Conservation (phyloP, 2,797 vertebrate species). For the Apogon talboti region DNA sequence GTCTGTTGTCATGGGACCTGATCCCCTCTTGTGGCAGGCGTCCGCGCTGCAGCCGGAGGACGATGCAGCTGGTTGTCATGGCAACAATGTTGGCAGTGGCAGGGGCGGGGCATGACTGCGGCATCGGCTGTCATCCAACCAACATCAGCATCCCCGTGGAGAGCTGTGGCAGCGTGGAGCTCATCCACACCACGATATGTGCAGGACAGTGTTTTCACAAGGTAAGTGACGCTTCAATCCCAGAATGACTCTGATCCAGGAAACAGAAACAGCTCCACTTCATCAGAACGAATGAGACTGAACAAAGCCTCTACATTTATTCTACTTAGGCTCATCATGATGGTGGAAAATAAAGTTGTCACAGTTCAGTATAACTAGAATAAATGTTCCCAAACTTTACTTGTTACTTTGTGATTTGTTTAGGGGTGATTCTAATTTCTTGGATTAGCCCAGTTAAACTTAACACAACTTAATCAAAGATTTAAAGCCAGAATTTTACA, state of each 20-base stretch:
- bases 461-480: not conserved
- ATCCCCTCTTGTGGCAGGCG: conserved; percentile 50
- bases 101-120: conserved; percentile 79
- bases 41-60: conserved; percentile 58
- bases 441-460: not conserved
- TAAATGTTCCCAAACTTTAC: not conserved
- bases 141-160: conserved; percentile 87
- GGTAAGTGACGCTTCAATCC: conserved; percentile 72
- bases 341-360: not conserved
- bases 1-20: conserved; percentile 28
- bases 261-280: not conserved
- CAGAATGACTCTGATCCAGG: not conserved
- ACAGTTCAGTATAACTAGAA: not conserved
- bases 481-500: not conserved
- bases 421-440: not conserved
- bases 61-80: conserved; percentile 84
- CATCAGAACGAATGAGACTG: not conserved
- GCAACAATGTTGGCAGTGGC: conserved; percentile 83
- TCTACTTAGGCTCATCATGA: not conserved
- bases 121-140: conserved; percentile 81
- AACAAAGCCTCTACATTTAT: not conserved
- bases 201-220: conserved; percentile 87
- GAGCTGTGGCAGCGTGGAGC: conserved; percentile 84
- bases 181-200: conserved; percentile 88
- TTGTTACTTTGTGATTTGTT: not conserved